Evolutionary conservation across 2,113 vertebrate genomes (phyloP), one percentile per base, ranked within the genome.

Genomic region (Anseranas semipalmata): DNA sequence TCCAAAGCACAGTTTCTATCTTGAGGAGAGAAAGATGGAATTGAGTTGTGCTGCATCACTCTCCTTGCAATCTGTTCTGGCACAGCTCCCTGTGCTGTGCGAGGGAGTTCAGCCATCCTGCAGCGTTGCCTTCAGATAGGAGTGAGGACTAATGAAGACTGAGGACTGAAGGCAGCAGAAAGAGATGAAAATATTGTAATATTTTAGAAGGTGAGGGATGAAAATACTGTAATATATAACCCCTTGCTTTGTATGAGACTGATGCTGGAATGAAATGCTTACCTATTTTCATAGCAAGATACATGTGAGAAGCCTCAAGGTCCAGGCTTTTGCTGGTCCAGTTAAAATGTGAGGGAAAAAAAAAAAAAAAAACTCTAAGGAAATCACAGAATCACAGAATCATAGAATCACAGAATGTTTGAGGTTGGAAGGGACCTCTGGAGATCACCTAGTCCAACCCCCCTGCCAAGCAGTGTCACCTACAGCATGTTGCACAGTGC

Each of bases 1-100:
- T 81, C 71, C 60, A 65, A 87, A 87, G 87, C 59, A 55, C 76
- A 48, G 45, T 90, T 96, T 97, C 95, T 96, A 88, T 97, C 73
- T 92, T 94, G 66, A 72, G 63, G 6, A 92, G 83, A 85, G 77
- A 87, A 87, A 91, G 87, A 86, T 87, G 79, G 87, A 96, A 82
- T 33, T 10, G 39, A 81, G 79, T 71, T 95, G 72, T 96, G 85
- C 91, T 72, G 92, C 76, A 92, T 90, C 92, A 86, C 48, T 30
- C 77, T 93, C 84, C 90, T 94, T 75, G 65, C 85, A 94, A 71
- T 91, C 89, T 96, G 95, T 81, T 85, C 90, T 70, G 55, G 90
- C 83, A 91, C 60, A 56, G 9, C 46, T 87, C 76, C 63, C 80
- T 39, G 77, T 27, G 58, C 76, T 46, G 7, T 56, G 73, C 2